Percentiles rank a stretch among this genome's conserved stretches.
phyloP scores from a whole-genome alignment of 2,113 vertebrate genomes.

The Macaca mulatta region DNA sequence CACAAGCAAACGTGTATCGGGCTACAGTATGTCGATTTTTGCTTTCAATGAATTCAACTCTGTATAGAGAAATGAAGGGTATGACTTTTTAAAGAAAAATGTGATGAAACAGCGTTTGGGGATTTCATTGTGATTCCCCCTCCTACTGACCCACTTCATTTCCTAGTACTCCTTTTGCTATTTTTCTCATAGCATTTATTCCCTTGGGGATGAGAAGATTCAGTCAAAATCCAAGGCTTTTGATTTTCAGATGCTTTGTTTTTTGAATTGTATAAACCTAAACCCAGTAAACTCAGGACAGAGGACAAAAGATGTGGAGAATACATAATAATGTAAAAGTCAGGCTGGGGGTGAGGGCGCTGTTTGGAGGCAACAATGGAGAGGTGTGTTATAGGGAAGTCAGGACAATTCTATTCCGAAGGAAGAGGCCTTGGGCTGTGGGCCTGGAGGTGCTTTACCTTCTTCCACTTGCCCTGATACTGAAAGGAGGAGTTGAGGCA shows the following conservation, averaged over 20 bases:
- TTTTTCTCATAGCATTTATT: not conserved
- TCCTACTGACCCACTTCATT: not conserved
- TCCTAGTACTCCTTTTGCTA: not conserved
- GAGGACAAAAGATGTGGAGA: not conserved
- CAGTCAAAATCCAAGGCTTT: slow-evolving; percentile 23
- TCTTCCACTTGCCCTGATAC: not conserved
- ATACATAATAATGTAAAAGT: not conserved
- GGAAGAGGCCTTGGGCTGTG: not conserved
- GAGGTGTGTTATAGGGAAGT: not conserved
- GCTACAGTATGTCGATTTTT: not conserved
- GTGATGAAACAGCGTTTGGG: not conserved
- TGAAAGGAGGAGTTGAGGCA: not conserved
- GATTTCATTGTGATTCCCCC: not conserved
- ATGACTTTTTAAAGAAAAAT: not conserved
- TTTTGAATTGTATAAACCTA: slow-evolving; percentile 1
- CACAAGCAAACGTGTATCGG: not conserved
- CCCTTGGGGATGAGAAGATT: not conserved
- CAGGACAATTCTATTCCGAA: not conserved
- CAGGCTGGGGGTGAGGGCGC: fast-evolving
- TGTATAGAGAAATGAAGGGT: not conserved
- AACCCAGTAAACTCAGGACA: not conserved
- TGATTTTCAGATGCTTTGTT: not conserved
- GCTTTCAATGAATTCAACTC: not conserved
- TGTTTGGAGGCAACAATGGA: not conserved
- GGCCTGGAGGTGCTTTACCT: not conserved